Base-by-base conservation (phyloP, 1,140 invertebrate species). In the Fopius arisanus region DNA sequence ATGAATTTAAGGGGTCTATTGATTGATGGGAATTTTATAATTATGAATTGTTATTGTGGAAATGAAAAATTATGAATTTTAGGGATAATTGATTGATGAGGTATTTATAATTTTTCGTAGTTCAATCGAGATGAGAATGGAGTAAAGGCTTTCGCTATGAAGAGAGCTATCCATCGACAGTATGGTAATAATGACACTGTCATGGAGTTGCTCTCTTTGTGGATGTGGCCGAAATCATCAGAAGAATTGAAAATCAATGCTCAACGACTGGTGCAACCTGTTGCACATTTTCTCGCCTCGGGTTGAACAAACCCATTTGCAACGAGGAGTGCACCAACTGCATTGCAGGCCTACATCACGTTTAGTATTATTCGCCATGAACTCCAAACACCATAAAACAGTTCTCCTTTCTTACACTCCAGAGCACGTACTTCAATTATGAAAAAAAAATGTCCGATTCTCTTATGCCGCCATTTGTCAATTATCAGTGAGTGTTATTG, bases 101-200 rank as follows among this genome's bases (percentile, higher is more conserved):
- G n/a, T n/a, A n/a, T n/a, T n/a, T n/a, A n/a, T n/a, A n/a, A n/a
- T n/a, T n/a, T n/a, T n/a, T n/a, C n/a, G n/a, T n/a, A n/a, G n/a
- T n/a, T n/a, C 48, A 12, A 26, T 26, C 19, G 7, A 66, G 16
- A 10, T 21, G 23, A 23, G 54, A 69, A 68, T 23, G 23, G 68
- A 26, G 43, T 43, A 68, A 68, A 84, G 88, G 89, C 86, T 84
- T 79, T 85, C 78, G 87, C 90, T 90, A 90, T 90, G 84, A 91
- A 91, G 90, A 91, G 90, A 91, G 90, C 90, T 91, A 90, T 91
- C 90, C 90, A 90, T 91, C 89, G 90, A 91, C 90, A 91, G 90
- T 91, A 90, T 89, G 90, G 90, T 87, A 85, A 84, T 83, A 78
- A 83, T 86, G 80, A 89, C 87, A 91, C 90, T 91, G 90, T 91